Percentiles rank a stretch among this genome's conserved stretches.
Conservation (phyloP, 2,888 invertebrate genomes). For the Ormyrus nitidulus region DNA sequence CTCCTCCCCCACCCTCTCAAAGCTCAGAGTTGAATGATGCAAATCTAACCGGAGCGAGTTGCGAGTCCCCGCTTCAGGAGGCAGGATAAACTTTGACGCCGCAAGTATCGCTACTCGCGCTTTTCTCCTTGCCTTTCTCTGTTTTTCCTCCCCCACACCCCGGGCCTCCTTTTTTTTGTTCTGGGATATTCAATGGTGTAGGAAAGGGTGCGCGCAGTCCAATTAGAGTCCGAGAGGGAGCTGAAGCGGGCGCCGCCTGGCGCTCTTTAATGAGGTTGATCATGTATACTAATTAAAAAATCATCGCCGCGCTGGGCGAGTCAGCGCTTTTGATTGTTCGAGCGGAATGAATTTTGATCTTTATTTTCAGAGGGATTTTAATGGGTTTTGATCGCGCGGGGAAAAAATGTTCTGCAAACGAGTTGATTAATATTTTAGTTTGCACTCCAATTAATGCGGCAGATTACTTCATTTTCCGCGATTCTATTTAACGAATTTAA, state of each 20-base stretch:
- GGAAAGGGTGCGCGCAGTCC: not conserved
- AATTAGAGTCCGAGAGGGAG: constrained; percentile 3
- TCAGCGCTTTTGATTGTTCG: constrained; percentile 1
- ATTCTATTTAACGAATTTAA: too few relatives aligned
- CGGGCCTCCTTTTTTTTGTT: not conserved
- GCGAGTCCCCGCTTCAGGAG: not conserved
- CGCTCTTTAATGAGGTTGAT: constrained; percentile 24
- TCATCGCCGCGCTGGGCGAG: not conserved
- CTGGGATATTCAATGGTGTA: not conserved
- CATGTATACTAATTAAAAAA: constrained; percentile 47
- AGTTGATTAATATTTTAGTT: too few relatives aligned
- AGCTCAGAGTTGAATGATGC: constrained; percentile 32
- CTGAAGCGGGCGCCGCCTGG: too few relatives aligned
- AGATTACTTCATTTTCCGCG: too few relatives aligned
- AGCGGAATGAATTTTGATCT: too few relatives aligned
- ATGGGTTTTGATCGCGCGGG: too few relatives aligned
- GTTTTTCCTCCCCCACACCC: not conserved
- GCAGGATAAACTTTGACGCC: constrained; percentile 29
- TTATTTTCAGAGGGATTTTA: too few relatives aligned
- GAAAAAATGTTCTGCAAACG: too few relatives aligned
- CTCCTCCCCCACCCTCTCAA: too few relatives aligned
- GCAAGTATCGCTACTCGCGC: too few relatives aligned
- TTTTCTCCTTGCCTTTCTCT: too few relatives aligned
- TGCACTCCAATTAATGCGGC: too few relatives aligned
- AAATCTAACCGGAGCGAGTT: constrained; percentile 30